Base-by-base conservation (phyloP, 23 tunicate genomes). In the Halocynthia aurantium region DNA sequence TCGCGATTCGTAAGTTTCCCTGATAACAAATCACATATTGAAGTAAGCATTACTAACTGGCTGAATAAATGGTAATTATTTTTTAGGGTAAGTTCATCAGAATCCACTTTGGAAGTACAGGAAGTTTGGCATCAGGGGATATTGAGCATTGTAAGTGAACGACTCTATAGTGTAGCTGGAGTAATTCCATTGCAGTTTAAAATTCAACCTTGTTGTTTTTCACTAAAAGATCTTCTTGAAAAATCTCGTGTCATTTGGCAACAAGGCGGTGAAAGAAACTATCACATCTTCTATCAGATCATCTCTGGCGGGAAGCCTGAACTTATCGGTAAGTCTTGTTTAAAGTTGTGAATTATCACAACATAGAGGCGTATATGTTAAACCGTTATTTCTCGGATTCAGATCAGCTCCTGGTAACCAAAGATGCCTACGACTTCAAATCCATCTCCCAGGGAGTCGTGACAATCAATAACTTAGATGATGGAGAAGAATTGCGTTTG, bases 101-200 rank as follows among this genome's bases (percentile, higher is more conserved):
- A 93, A 93, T 93, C 78, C 98, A 93, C 74, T 93, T 93, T 64
- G 91, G 91, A 57, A 86, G 90, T 69, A 93, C 98, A 17, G 98
- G 98, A 10, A 77, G 80, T 13, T 65, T 93, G 75, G 98, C 98
- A 15, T 93, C 98, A 19, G 98, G 98, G 62, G 98, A 93, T 73
- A 93, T 93, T 69, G 98, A 93, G 68, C 90, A 86, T 82, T 93
- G 96, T 89, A 72, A 89, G 96, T 80, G 44, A 31, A 31, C 44
- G 44, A 31, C 44, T 31, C 44, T 31, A 74, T 64, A 0, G 19
- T 67, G 72, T 67, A 0, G 22, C 31, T 19, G 72, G 11, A 11
- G 21, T 67, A 67, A n/a, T 67, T 15, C 19, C 19, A 67, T 11
- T 20, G 11, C 5, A 19, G n/a, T 11, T 12, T 67, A 2, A 50